phyloP scores from a whole-genome alignment of 2,888 invertebrate species.

The Lutraria lutraria region DNA sequence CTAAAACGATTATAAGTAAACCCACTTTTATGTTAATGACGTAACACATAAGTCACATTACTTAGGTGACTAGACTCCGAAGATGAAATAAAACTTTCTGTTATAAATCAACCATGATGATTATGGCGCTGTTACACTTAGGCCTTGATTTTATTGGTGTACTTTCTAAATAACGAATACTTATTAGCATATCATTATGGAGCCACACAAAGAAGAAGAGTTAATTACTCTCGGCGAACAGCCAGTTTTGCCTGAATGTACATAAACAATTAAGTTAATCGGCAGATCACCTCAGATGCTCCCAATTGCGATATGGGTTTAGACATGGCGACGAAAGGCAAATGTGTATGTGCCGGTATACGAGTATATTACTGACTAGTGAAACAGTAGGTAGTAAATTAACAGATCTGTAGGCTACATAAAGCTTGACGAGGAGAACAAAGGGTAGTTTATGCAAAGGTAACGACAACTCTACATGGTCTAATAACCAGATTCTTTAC shows the following conservation, averaged over 20 bases:
- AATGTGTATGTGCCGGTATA: too few species aligned
- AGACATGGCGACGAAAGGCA: too few species aligned
- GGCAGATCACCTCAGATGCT: too few species aligned
- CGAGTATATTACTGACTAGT: too few species aligned
- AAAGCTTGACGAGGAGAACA: too few species aligned
- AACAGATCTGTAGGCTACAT: too few species aligned
- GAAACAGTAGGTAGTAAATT: too few species aligned
- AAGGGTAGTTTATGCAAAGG: too few species aligned
- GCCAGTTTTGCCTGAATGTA: not conserved
- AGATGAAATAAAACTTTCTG: not conserved
- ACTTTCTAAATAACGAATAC: not conserved
- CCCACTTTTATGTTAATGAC: not conserved
- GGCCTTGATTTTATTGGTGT: not conserved
- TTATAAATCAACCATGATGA: not conserved
- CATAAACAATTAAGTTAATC: too few species aligned
- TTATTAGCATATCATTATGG: not conserved
- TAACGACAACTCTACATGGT: too few species aligned
- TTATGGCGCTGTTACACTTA: not conserved
- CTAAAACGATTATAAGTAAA: not conserved
- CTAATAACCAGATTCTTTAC: too few species aligned
- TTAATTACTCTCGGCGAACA: not conserved
- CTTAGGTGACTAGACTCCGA: not conserved
- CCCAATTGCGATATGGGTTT: too few species aligned
- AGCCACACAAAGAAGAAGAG: not conserved
- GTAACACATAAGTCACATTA: not conserved